These are phyloP conservation scores for Scaptomyza polygonia DNA, from an alignment of 2,888 invertebrate species.

Conservation along the genomic window DNA sequence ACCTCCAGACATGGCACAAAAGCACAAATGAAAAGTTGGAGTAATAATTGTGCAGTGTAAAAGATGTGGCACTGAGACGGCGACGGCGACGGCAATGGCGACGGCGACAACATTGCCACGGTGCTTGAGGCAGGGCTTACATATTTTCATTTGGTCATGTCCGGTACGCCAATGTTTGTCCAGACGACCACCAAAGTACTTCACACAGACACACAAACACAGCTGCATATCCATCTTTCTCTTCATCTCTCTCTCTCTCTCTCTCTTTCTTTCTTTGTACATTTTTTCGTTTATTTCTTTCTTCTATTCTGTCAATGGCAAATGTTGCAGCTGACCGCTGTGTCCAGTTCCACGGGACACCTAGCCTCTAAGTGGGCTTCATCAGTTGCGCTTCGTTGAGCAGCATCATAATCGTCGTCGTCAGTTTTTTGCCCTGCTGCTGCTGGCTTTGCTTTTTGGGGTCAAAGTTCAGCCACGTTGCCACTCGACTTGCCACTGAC, in stretches of 20 bases:
- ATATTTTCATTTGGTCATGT: constrained; percentile 80
- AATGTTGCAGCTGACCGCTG: constrained; percentile 72
- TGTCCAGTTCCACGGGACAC: constrained; percentile 55
- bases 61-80: constrained; percentile 34
- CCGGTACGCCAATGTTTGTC: constrained; percentile 81
- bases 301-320: constrained; percentile 60
- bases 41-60: constrained; percentile 67
- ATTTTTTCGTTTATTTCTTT: constrained; percentile 24
- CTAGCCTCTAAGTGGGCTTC: constrained; percentile 76
- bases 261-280: constrained; percentile 32
- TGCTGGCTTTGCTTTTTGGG: constrained; percentile 64
- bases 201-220: constrained; percentile 16
- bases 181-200: constrained; percentile 82
- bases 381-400: constrained; percentile 81
- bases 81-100: background rate
- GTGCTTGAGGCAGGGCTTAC: constrained; percentile 51
- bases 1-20: constrained; percentile 72
- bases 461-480: constrained; percentile 79
- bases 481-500: constrained; percentile 20
- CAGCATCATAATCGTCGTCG: constrained; percentile 71
- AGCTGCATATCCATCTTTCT: constrained; percentile 18
- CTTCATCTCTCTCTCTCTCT: background rate
- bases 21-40: constrained; percentile 74
- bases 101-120: constrained; percentile 52
- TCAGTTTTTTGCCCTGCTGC: constrained; percentile 52